phyloP scores from a whole-genome alignment of 2,113 vertebrate genomes.

The Sinosuthora webbiana region DNA sequence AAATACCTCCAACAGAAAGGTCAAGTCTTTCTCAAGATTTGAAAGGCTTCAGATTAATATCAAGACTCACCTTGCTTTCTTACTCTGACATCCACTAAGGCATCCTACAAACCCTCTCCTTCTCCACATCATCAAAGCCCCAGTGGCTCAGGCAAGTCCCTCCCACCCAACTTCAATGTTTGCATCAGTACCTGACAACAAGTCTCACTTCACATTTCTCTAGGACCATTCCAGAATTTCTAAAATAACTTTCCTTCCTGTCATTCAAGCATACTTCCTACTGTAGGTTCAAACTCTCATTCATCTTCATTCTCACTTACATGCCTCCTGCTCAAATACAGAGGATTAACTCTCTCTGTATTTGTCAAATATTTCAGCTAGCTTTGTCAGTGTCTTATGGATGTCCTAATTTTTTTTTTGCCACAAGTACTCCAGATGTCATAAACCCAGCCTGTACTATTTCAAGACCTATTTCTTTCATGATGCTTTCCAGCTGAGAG shows the following conservation, averaged over 20 bases:
- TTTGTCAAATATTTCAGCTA: not conserved
- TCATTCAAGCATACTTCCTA: not conserved
- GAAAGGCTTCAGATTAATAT: not conserved
- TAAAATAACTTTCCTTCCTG: not conserved
- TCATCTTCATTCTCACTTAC: not conserved
- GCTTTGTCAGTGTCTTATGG: fast-evolving
- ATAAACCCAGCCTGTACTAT: not conserved
- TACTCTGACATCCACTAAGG: not conserved
- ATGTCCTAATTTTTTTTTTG: not conserved
- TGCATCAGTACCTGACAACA: not conserved
- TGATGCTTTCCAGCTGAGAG: not conserved
- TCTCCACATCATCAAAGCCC: not conserved
- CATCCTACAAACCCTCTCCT: not conserved
- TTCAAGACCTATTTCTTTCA: not conserved
- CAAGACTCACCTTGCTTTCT: not conserved
- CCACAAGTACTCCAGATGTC: not conserved
- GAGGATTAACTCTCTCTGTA: not conserved
- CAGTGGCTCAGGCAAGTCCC: not conserved
- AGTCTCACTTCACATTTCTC: not conserved
- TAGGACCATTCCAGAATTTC: not conserved
- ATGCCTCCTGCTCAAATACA: not conserved
- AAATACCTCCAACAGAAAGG: not conserved
- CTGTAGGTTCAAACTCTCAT: not conserved
- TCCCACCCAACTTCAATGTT: not conserved
- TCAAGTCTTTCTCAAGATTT: not conserved